Conservation (phyloP, 2,888 invertebrate genomes). For the Sinotaia quadrata region DNA sequence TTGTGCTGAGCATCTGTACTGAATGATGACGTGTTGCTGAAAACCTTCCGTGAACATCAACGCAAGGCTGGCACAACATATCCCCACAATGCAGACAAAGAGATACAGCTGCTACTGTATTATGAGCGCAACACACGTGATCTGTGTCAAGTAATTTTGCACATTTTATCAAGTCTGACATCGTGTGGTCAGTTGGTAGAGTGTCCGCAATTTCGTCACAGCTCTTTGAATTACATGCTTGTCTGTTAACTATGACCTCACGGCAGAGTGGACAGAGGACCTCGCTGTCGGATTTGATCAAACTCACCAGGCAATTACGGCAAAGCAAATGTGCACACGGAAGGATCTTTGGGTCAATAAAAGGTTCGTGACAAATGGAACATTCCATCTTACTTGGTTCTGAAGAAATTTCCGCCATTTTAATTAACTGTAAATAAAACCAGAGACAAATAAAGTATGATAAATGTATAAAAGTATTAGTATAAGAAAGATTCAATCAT, state of each 20-base stretch:
- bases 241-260: neutral
- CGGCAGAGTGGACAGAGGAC: slow-evolving; percentile 7
- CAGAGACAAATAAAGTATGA: no score
- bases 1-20: slow-evolving; percentile 13
- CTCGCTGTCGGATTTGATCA: neutral
- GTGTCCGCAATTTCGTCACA: neutral
- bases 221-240: neutral
- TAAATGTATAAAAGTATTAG: no score
- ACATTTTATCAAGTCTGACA: neutral
- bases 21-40: neutral
- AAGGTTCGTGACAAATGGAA: neutral
- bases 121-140: slow-evolving; percentile 3
- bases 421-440: no score
- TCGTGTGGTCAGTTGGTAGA: slow-evolving; percentile 14
- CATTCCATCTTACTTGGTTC: neutral
- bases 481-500: no score
- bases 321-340: no score
- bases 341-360: neutral
- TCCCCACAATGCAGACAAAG: slow-evolving; percentile 11
- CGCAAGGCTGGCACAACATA: slow-evolving; percentile 5
- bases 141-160: neutral
- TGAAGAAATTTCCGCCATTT: no score
- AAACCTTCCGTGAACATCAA: neutral
- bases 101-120: neutral
- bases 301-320: no score